Percentiles rank a stretch among this genome's conserved stretches.
phyloP scores from a whole-genome alignment of 2,888 invertebrate genomes.

The Hemistola chrysoprasaria region DNA sequence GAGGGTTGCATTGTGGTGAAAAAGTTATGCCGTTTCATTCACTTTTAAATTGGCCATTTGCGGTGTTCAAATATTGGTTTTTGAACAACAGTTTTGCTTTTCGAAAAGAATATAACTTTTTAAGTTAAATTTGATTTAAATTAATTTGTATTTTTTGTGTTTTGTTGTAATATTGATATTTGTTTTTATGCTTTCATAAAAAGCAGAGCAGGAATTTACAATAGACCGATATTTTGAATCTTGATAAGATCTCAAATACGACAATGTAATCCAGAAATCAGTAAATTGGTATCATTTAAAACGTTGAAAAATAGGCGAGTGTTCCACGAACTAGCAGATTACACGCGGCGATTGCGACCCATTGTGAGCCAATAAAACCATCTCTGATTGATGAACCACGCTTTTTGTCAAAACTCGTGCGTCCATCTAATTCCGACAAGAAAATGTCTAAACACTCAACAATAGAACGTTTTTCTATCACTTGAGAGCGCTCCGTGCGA shows the following conservation, averaged over 20 bases:
- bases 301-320: slow-evolving; percentile 55
- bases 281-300: slow-evolving; percentile 64
- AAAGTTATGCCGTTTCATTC: slow-evolving; percentile 46
- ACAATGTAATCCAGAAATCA: slow-evolving; percentile 22
- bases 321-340: slow-evolving; percentile 69
- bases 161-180: too few species aligned
- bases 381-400: slow-evolving; percentile 76
- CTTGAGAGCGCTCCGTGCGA: slow-evolving; percentile 63
- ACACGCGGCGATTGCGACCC: slow-evolving; percentile 59
- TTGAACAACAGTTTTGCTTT: background rate
- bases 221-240: slow-evolving; percentile 31
- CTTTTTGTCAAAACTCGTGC: slow-evolving; percentile 68
- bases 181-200: too few species aligned
- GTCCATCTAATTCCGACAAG: slow-evolving; percentile 59
- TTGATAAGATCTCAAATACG: slow-evolving; percentile 23
- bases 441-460: slow-evolving; percentile 68
- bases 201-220: slow-evolving; percentile 6
- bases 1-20: slow-evolving; percentile 64
- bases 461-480: slow-evolving; percentile 67
- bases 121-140: too few species aligned
- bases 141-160: too few species aligned
- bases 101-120: too few species aligned
- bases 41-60: slow-evolving; percentile 25
- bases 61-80: slow-evolving; percentile 31
- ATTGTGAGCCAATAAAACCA: slow-evolving; percentile 75